phyloP scores from a whole-genome alignment of 2,113 vertebrate species.

The Cheilinus undulatus region DNA sequence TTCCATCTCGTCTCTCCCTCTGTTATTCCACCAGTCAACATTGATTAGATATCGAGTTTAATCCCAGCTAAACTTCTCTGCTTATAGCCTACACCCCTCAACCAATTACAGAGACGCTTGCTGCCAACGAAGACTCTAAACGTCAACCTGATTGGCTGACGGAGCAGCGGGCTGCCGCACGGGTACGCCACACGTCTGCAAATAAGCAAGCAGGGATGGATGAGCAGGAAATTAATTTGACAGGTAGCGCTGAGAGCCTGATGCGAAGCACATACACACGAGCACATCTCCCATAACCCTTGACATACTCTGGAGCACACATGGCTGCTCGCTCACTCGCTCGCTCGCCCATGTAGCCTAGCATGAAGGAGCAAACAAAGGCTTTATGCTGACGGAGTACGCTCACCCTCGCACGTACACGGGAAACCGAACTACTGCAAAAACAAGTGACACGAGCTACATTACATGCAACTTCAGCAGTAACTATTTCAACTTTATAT shows the following conservation, averaged over 20 bases:
- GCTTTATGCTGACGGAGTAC: neutral
- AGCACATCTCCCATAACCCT: neutral
- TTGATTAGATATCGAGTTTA: slow-evolving; percentile 72
- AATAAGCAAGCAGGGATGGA: slow-evolving; percentile 35
- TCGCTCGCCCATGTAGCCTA: slow-evolving; percentile 21
- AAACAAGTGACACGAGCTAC: too few relatives aligned
- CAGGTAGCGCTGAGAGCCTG: slow-evolving; percentile 33
- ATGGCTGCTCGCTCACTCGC: slow-evolving; percentile 8
- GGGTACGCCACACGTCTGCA: slow-evolving; percentile 4
- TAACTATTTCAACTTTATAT: too few relatives aligned
- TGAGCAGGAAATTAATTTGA: slow-evolving; percentile 60
- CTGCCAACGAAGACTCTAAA: slow-evolving; percentile 4
- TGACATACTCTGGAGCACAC: slow-evolving; percentile 30
- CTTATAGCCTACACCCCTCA: slow-evolving; percentile 28
- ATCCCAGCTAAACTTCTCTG: slow-evolving; percentile 68
- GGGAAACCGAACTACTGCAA: neutral
- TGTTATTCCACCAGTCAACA: slow-evolving; percentile 67
- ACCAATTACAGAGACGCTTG: slow-evolving; percentile 48
- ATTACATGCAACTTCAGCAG: too few relatives aligned
- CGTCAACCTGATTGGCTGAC: slow-evolving; percentile 9
- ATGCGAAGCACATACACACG: slow-evolving; percentile 9
- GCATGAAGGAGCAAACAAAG: slow-evolving; percentile 9
- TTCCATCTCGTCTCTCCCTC: slow-evolving; percentile 1
- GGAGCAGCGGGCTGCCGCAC: slow-evolving; percentile 5
- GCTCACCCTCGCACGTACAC: neutral